Percentiles rank a stretch among this genome's conserved stretches.
Evolutionary conservation across 2,797 vertebrate species (phyloP).

Genomic region (Nothura maculosa): DNA sequence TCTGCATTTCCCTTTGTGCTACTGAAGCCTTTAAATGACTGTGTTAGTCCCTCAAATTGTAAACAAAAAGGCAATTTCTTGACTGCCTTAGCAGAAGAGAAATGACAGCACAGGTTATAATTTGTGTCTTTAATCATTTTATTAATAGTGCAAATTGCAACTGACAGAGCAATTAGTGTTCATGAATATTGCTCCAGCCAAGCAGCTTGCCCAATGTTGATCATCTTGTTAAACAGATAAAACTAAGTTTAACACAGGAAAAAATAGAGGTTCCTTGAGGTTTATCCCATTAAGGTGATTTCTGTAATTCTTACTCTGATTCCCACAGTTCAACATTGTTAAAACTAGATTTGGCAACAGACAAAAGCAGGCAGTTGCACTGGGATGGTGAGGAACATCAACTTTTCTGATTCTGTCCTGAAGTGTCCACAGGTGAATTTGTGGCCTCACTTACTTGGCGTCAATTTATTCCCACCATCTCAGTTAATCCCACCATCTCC

Average conservation of each 20-base stretch:
- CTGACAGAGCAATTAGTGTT: conserved; percentile 26
- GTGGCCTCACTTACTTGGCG: background rate
- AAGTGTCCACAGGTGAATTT: background rate
- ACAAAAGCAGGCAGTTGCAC: background rate
- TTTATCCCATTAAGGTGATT: conserved; percentile 30
- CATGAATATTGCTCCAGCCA: conserved; percentile 15
- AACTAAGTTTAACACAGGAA: conserved; percentile 16
- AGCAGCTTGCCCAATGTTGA: conserved; percentile 19
- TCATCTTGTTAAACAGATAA: conserved; percentile 12
- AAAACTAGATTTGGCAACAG: background rate
- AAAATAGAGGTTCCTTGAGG: background rate
- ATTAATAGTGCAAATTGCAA: conserved; percentile 39
- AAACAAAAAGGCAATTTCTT: conserved; percentile 1
- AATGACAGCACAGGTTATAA: background rate
- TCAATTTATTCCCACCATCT: background rate
- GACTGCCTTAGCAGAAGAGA: background rate
- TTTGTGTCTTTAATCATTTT: background rate
- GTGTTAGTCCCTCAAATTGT: background rate
- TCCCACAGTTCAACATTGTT: background rate
- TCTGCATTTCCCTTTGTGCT: background rate
- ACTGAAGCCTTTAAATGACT: background rate
- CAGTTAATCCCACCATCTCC: background rate
- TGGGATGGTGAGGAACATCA: background rate
- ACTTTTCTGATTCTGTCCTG: background rate
- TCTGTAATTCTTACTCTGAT: background rate